Base-by-base conservation (phyloP, 2,113 vertebrate species). In the Guaruba guarouba region DNA sequence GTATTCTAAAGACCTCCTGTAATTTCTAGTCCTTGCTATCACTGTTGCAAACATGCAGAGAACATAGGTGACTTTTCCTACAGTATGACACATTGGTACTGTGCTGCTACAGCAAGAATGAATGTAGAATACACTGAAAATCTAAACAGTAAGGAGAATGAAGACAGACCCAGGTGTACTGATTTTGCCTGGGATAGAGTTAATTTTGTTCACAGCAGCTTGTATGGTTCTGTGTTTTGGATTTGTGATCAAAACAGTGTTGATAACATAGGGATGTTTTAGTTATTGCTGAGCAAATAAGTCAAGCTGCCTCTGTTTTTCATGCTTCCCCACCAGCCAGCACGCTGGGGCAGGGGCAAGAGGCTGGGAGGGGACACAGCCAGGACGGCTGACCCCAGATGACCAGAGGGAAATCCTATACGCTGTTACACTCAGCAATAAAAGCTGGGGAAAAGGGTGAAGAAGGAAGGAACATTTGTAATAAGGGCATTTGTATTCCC, bases 381-480 rank as follows among this genome's bases (percentile, higher is more conserved):
- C 12, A 20, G 48, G 57, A 51, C n/a, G 57, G 27, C 41, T 55
- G 27, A 86, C 35, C 13, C 20, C 55, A 52, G 2, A 28, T 77
- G 43, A 55, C 33, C 28, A 31, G 4, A 61, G 69, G 14, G 10
- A 11, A n/a, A 10, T 84, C 10, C 59, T 55, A 1, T 43, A 13
- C 1, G 3, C 28, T 20, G 9, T 10, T 29, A 13, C 43, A 18
- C 37, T 75, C 24, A 10, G 37, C 24, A 44, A 2, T 7, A 41
- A 71, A 86, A 64, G 18, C 35, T 55, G 25, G 5, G 13, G 11
- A 7, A 24, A 67, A 55, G 27, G 85, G 28, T 35, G 25, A 77
- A n/a, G 61, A 69, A 37, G n/a, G n/a, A 11, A 13, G 13, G 59
- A 22, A 18, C 1, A 0, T 55, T 77, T 3, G 2, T 63, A 73